phyloP scores from a whole-genome alignment of 2,888 invertebrate species.

The Zhengitettix transpicula region DNA sequence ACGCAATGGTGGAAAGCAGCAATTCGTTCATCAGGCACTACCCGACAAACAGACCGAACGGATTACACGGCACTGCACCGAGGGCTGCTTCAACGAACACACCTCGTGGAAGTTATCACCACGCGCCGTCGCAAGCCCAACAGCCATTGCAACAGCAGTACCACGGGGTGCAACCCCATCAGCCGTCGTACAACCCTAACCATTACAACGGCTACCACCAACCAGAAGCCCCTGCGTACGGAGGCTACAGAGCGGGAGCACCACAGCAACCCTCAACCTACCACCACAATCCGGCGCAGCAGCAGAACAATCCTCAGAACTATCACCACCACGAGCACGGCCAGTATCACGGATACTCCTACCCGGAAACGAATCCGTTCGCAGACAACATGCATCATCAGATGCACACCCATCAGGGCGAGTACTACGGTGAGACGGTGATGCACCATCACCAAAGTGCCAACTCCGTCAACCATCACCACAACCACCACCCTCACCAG shows the following conservation, averaged over 20 bases:
- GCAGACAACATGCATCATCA: slow-evolving; percentile 6
- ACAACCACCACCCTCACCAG: slow-evolving; percentile 21
- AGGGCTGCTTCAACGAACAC: too few relatives aligned
- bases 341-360: neutral
- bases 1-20: too few relatives aligned
- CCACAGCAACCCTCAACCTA: slow-evolving; percentile 14
- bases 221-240: neutral
- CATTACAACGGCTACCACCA: neutral
- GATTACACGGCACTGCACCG: too few relatives aligned
- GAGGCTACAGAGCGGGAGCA: neutral
- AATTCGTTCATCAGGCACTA: too few relatives aligned
- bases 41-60: too few relatives aligned
- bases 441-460: neutral
- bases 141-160: slow-evolving; percentile 2
- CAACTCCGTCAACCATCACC: slow-evolving; percentile 15
- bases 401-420: slow-evolving; percentile 13
- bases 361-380: slow-evolving; percentile 27
- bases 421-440: slow-evolving; percentile 17
- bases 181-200: neutral
- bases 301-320: slow-evolving; percentile 17
- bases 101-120: neutral
- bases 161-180: neutral
- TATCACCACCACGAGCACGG: neutral
- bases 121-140: neutral
- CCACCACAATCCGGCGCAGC: slow-evolving; percentile 11